phyloP scores from a whole-genome alignment of 2,888 invertebrate genomes.

The Pheosia gnoma region DNA sequence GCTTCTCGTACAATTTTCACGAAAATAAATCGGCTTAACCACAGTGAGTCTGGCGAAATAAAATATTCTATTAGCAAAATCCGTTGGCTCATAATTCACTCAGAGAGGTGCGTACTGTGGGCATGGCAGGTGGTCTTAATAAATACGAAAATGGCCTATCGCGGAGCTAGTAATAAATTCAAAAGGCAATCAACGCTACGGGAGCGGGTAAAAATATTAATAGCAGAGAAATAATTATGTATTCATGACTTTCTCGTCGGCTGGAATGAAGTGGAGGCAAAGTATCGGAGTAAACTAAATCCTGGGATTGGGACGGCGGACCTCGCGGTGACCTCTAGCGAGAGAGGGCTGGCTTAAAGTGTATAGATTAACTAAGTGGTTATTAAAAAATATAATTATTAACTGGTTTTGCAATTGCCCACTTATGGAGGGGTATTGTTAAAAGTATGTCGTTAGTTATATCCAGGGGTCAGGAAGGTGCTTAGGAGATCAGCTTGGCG shows the following conservation, averaged over 20 bases:
- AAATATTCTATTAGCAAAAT: constrained; percentile 82
- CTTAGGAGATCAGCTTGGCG: no score
- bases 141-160: constrained; percentile 82
- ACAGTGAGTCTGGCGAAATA: constrained; percentile 65
- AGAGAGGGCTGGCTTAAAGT: constrained; percentile 31
- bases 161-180: constrained; percentile 82
- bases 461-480: neutral
- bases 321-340: constrained; percentile 30
- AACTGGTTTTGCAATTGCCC: constrained; percentile 19
- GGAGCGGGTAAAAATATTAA: constrained; percentile 83
- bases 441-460: no score
- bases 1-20: constrained; percentile 45
- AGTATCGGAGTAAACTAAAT: constrained; percentile 61
- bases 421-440: constrained; percentile 6
- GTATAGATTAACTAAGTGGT: constrained; percentile 32
- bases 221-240: constrained; percentile 81
- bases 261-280: constrained; percentile 48
- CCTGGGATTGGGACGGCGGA: constrained; percentile 52
- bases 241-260: constrained; percentile 75
- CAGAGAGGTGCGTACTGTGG: constrained; percentile 63
- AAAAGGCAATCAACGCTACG: constrained; percentile 83
- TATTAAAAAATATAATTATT: constrained; percentile 9
- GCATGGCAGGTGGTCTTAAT: constrained; percentile 82
- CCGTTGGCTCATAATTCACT: constrained; percentile 77
- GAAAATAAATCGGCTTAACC: constrained; percentile 64